Evolutionary conservation across 2,888 invertebrate species (phyloP).

Genomic region (Minunthozetes semirufus): DNA sequence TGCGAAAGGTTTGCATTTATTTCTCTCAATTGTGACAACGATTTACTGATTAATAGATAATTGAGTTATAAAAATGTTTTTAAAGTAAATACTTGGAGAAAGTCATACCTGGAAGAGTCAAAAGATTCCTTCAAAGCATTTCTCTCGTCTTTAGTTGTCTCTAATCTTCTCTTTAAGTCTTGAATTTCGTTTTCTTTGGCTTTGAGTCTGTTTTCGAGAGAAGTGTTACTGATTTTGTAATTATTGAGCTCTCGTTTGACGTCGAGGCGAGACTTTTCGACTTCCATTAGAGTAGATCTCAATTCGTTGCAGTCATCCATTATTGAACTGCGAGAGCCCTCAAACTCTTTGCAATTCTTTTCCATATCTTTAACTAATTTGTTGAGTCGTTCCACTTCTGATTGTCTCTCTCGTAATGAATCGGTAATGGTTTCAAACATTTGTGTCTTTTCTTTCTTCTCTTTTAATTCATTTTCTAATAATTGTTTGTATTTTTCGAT

Average conservation of each 20-base stretch:
- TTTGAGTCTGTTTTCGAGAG: conserved; percentile 28
- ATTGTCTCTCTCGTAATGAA: conserved; percentile 22
- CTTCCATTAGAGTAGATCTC: conserved; percentile 20
- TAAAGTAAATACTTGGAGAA: too few relatives aligned
- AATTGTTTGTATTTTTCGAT: conserved; percentile 19
- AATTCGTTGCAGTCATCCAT: conserved; percentile 28
- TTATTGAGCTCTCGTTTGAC: conserved; percentile 27
- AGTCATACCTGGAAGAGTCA: conserved; percentile 32
- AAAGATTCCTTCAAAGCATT: conserved; percentile 22
- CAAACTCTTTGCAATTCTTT: conserved; percentile 5
- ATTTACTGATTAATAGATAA: conserved; percentile 23
- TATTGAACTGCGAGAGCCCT: conserved; percentile 4
- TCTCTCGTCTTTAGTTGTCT: conserved; percentile 19
- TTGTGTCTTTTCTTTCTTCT: conserved; percentile 18
- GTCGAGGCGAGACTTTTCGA: conserved; percentile 25
- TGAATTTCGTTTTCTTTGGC: conserved; percentile 21
- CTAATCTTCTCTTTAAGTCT: conserved; percentile 3
- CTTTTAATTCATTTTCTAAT: conserved; percentile 15
- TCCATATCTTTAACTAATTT: conserved; percentile 3
- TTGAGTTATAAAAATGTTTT: too few relatives aligned
- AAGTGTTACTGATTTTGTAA: conserved; percentile 5
- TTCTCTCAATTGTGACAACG: conserved; percentile 32
- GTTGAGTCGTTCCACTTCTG: conserved; percentile 25
- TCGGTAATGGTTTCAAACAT: conserved; percentile 19
- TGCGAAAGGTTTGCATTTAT: not conserved